A percentile compares a stretch with the other conserved stretches of the same genome.
Evolutionary conservation across 2,888 invertebrate genomes (phyloP).

Genomic region (Argyresthia goedartella): DNA sequence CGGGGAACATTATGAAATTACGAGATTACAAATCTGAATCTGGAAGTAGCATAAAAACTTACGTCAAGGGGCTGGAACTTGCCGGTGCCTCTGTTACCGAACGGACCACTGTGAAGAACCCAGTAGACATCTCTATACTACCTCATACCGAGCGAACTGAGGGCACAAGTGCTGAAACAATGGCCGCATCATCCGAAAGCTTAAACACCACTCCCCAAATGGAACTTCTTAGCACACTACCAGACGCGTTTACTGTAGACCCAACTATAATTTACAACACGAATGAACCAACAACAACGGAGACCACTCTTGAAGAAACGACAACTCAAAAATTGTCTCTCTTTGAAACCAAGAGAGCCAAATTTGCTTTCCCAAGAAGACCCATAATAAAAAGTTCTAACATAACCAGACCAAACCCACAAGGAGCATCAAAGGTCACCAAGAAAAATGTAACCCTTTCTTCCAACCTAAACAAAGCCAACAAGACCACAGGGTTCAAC

Average conservation of each 20-base stretch:
- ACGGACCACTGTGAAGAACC: constrained; percentile 29
- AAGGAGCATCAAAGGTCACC: neutral
- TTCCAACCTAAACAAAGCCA: constrained; percentile 29
- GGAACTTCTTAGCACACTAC: constrained; percentile 21
- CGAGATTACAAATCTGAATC: constrained; percentile 39
- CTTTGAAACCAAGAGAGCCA: constrained; percentile 43
- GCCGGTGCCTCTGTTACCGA: constrained; percentile 34
- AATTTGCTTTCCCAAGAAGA: constrained; percentile 53
- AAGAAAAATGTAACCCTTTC: constrained; percentile 36
- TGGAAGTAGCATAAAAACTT: constrained; percentile 43
- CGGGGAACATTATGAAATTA: constrained; percentile 39
- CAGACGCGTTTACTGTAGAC: constrained; percentile 18
- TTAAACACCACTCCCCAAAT: constrained; percentile 25
- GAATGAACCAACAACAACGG: constrained; percentile 26
- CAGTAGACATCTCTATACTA: constrained; percentile 35
- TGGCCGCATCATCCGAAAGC: constrained; percentile 12
- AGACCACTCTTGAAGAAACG: constrained; percentile 35
- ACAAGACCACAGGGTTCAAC: constrained; percentile 44
- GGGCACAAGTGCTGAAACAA: neutral
- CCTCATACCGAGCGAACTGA: constrained; percentile 11
- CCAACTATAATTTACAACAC: constrained; percentile 15
- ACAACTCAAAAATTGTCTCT: constrained; percentile 40
- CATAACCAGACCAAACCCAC: constrained; percentile 28
- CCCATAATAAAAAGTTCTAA: constrained; percentile 44
- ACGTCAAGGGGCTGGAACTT: constrained; percentile 52